Conservation (phyloP, 2,888 invertebrate genomes). For the Aproaerema taeniolella region DNA sequence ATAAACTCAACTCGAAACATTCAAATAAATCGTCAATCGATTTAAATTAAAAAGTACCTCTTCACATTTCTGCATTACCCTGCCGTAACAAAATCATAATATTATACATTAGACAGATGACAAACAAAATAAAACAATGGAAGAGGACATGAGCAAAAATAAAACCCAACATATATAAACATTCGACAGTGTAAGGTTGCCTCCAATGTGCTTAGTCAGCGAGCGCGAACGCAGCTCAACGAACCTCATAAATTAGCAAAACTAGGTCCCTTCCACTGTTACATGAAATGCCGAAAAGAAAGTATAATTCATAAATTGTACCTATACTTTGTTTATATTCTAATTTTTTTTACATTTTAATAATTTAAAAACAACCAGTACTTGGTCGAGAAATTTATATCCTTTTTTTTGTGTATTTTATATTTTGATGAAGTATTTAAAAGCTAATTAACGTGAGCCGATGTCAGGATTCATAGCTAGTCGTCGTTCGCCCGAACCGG, state of each 20-base stretch:
- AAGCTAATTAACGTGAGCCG: slow-evolving; percentile 78
- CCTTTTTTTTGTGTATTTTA: slow-evolving; percentile 78
- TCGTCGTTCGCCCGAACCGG: slow-evolving; percentile 75
- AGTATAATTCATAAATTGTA: slow-evolving; percentile 77
- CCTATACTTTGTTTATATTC: slow-evolving; percentile 76
- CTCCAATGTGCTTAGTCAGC: slow-evolving; percentile 31
- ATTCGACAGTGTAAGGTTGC: slow-evolving; percentile 53
- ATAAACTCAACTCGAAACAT: slow-evolving; percentile 73
- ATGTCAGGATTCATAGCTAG: slow-evolving; percentile 78
- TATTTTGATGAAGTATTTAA: slow-evolving; percentile 77
- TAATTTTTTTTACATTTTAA: slow-evolving; percentile 78
- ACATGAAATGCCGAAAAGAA: slow-evolving; percentile 73
- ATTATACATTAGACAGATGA: slow-evolving; percentile 71
- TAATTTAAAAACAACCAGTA: slow-evolving; percentile 78
- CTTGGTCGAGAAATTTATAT: slow-evolving; percentile 77
- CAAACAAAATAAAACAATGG: slow-evolving; percentile 69
- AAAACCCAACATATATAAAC: slow-evolving; percentile 65
- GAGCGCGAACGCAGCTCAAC: slow-evolving; percentile 23
- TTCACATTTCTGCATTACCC: slow-evolving; percentile 74
- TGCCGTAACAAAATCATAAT: slow-evolving; percentile 74
- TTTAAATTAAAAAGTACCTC: slow-evolving; percentile 70
- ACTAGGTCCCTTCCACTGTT: slow-evolving; percentile 62
- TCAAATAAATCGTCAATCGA: slow-evolving; percentile 69
- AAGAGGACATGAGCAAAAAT: slow-evolving; percentile 71
- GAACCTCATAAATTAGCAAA: too few species aligned